Conservation (phyloP, 2,888 invertebrate genomes). For the Piscicola geometra region DNA sequence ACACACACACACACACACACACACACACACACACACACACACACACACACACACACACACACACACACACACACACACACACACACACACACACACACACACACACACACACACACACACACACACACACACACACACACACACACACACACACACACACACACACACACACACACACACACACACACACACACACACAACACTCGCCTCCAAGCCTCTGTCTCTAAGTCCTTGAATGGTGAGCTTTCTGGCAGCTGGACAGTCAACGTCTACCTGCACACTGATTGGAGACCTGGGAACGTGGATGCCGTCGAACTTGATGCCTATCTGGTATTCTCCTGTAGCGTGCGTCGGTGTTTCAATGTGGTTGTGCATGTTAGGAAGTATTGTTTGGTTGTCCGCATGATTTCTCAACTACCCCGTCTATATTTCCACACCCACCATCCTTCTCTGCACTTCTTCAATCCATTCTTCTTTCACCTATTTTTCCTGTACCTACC, state of each 20-base stretch:
- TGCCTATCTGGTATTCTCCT: constrained; percentile 91
- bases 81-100: no score
- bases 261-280: constrained; percentile 82
- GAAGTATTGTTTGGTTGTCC: no score
- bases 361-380: no score
- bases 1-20: background rate
- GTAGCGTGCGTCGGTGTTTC: no score
- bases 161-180: no score
- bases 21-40: background rate
- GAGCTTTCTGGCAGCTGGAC: constrained; percentile 85
- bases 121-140: no score
- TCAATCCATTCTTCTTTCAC: background rate
- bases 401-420: background rate
- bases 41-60: background rate
- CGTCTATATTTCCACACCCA: background rate
- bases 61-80: no score
- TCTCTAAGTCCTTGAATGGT: constrained; percentile 53
- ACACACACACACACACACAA: no score
- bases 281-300: constrained; percentile 97
- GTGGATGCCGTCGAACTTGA: constrained; percentile 96
- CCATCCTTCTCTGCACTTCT: background rate
- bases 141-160: no score
- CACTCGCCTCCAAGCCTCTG: constrained; percentile 51
- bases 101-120: no score
- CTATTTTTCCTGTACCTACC: background rate